These are phyloP conservation scores for Sebastes oblongus DNA, from an alignment of 2,797 vertebrate species.

Conservation along the genomic window DNA sequence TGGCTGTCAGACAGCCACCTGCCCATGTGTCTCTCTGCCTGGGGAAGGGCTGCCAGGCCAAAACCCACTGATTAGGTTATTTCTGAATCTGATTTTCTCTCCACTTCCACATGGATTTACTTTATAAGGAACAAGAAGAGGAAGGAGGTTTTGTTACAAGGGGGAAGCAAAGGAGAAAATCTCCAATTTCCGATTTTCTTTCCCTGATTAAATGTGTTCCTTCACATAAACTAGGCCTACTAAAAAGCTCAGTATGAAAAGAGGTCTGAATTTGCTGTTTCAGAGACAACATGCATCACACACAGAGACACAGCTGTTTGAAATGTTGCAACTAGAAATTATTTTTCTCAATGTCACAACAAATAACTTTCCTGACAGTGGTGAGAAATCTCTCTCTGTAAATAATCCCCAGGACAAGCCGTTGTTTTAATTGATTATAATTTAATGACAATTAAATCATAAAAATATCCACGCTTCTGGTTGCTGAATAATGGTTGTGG, in stretches of 20 bases:
- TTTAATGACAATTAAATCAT: not conserved
- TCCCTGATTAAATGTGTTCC: constrained; percentile 2
- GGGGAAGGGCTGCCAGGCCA: constrained; percentile 49
- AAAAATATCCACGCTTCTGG: not conserved
- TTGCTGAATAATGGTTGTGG: not conserved
- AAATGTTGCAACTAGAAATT: not conserved
- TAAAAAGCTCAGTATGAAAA: constrained; percentile 1
- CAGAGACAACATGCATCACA: not conserved
- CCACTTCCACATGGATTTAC: constrained; percentile 22
- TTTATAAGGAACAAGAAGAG: constrained; percentile 15
- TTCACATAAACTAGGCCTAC: not conserved
- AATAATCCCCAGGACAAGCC: not conserved
- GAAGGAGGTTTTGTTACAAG: not conserved
- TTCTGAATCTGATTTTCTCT: constrained; percentile 63
- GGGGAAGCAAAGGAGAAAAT: not conserved
- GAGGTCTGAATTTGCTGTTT: not conserved
- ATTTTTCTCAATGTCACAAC: not conserved
- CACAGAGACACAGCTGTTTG: not conserved
- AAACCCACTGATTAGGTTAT: constrained; percentile 64
- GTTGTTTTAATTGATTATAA: constrained; percentile 1
- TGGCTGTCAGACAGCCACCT: constrained; percentile 67
- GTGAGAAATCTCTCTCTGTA: not conserved
- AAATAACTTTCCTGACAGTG: not conserved
- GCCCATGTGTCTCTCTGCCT: constrained; percentile 48
- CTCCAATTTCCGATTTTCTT: not conserved